Evolutionary conservation across 2,888 invertebrate species (phyloP), one percentile per base, ranked within the genome.

Genomic region (Margaritifera margaritifera): DNA sequence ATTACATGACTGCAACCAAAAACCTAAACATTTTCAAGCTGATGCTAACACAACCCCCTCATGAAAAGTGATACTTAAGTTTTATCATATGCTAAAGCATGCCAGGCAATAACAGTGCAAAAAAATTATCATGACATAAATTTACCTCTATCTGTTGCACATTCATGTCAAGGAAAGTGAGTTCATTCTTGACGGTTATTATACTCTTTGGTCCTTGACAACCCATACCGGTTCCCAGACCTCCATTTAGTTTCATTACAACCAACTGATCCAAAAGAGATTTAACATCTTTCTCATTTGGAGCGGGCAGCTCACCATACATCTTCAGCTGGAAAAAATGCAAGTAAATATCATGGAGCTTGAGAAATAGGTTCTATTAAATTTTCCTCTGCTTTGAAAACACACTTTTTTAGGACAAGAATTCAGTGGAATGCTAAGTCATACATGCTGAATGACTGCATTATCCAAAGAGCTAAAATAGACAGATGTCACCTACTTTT

Each of bases 221-320:
- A 4, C 90, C 90, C 90, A 90, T 90, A 67, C 87, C 85, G 20
- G 90, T 90, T 20, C 90, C 90, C 54, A 90, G 84, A 64, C 90
- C 90, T 66, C 90, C 90, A 80, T 90, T 90, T 56, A 90, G 82
- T 74, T 90, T 90, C 53, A 90, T 80, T 18, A 90, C 90, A 60
- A 90, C 89, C 71, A 90, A 80, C 76, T 89, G 82, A 73, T 87
- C 81, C n/a, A 90, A 82, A 66, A 89, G 77, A 8, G 69, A 62
- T 70, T 84, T 83, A 50, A 86, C 80, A 25, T 75, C 70, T 8
- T 68, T 69, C 0, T 62, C 52, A 2, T 69, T 70, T 24, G 83
- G 84, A 11, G 54, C 27, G 20, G 72, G 64, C n/a, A 86, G 72
- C n/a, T 80, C 83, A 27, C 66, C 72, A 74, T 87, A 87, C 18